Evolutionary conservation across 2,113 vertebrate genomes (phyloP).

Genomic region (Salvelinus sp.): DNA sequence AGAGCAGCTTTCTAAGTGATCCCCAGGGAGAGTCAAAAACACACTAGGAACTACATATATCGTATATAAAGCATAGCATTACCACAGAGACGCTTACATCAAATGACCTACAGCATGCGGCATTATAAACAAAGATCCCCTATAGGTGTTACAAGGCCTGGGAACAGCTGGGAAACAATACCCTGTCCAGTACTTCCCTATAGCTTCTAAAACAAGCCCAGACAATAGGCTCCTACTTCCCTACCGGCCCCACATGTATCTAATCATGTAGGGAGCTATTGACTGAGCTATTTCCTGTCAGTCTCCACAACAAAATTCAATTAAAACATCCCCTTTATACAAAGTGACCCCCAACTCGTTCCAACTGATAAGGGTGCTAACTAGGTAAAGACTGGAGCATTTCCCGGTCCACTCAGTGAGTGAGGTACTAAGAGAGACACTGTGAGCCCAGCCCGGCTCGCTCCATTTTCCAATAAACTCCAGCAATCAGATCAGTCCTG

Average conservation of each 20-base stretch:
- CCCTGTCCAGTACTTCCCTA: constrained; percentile 4
- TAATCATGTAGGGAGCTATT: constrained; percentile 53
- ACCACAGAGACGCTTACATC: constrained; percentile 6
- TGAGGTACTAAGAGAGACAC: constrained; percentile 38
- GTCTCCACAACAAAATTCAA: constrained; percentile 67
- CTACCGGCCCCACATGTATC: constrained; percentile 64
- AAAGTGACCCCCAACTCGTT: constrained; percentile 71
- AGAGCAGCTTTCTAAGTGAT: constrained; percentile 35
- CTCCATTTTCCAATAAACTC: constrained; percentile 82
- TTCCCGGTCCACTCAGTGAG: constrained; percentile 46
- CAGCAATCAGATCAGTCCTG: constrained; percentile 81
- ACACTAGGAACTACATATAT: constrained; percentile 33
- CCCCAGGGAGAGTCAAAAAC: constrained; percentile 21
- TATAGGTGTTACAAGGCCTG: neutral
- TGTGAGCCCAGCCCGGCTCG: constrained; percentile 43
- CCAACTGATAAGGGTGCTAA: constrained; percentile 76
- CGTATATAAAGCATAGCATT: no score
- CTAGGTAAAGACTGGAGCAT: constrained; percentile 72
- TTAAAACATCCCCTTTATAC: constrained; percentile 64
- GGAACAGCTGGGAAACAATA: neutral
- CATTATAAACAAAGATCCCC: neutral
- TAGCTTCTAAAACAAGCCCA: constrained; percentile 49
- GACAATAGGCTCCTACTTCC: constrained; percentile 37
- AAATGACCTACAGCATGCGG: constrained; percentile 21
- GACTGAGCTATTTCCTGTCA: constrained; percentile 72